Evolutionary conservation across 1,140 invertebrate species (phyloP).

Genomic region (Zaprionus africanus): DNA sequence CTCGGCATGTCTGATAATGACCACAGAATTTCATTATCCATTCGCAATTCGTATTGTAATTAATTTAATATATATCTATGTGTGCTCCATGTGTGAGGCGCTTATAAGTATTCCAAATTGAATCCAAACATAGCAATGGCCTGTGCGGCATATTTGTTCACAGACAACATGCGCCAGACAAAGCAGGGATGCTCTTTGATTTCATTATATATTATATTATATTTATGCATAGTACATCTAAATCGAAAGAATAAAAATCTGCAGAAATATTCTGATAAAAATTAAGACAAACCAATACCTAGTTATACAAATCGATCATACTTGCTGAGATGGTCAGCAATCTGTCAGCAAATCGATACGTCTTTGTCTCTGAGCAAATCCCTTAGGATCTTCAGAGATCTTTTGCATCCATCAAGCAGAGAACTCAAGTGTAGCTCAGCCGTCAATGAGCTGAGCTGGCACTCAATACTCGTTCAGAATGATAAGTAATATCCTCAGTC

Average conservation of each 20-base stretch:
- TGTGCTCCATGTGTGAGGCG: conserved; percentile 7
- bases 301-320: conserved; percentile 13
- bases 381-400: conserved; percentile 9
- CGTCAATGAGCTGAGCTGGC: conserved; percentile 2
- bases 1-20: conserved; percentile 76
- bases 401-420: conserved; percentile 3
- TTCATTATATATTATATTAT: not conserved
- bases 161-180: not conserved
- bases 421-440: conserved; percentile 17
- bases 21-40: conserved; percentile 79
- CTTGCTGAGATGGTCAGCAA: not conserved
- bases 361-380: conserved; percentile 13
- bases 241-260: not conserved
- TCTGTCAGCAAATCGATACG: conserved; percentile 28
- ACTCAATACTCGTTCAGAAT: conserved; percentile 36
- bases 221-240: not conserved
- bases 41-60: conserved; percentile 79
- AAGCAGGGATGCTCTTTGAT: not conserved
- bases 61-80: conserved; percentile 72
- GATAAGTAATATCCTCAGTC: conserved; percentile 29
- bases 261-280: too few relatives aligned
- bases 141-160: conserved; percentile 18
- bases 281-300: not conserved
- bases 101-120: conserved; percentile 21
- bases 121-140: not conserved